Percentiles rank a stretch among this genome's conserved stretches.
Evolutionary conservation across 2,888 invertebrate genomes (phyloP).

Genomic region (Noctua janthe): DNA sequence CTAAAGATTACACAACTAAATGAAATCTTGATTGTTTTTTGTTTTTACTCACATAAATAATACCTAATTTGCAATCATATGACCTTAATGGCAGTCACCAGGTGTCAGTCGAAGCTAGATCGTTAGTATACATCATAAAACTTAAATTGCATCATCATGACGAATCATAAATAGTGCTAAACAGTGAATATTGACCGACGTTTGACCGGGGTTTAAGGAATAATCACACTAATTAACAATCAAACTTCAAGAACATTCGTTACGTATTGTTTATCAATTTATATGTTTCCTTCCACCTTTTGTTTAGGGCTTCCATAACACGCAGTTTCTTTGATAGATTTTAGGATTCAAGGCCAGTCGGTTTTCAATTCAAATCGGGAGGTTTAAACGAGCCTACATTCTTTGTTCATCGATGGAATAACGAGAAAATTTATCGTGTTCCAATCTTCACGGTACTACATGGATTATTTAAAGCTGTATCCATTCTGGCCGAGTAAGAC

Average conservation of each 20-base stretch:
- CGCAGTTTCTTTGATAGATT: constrained; percentile 23
- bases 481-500: neutral
- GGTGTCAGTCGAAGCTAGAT: constrained; percentile 12
- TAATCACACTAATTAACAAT: constrained; percentile 20
- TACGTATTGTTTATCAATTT: constrained; percentile 36
- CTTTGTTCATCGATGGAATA: neutral
- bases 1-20: constrained; percentile 21
- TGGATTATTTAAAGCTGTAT: neutral
- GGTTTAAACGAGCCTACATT: neutral
- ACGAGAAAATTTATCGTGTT: neutral
- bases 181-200: constrained; percentile 19
- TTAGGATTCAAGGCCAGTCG: constrained; percentile 14
- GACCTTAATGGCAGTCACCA: constrained; percentile 25
- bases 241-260: constrained; percentile 23
- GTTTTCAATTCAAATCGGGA: neutral
- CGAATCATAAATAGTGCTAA: constrained; percentile 21
- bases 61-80: constrained; percentile 23
- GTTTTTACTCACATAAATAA: neutral
- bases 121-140: constrained; percentile 7
- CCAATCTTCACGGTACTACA: neutral
- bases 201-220: constrained; percentile 18
- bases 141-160: constrained; percentile 42
- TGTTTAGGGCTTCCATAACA: constrained; percentile 48
- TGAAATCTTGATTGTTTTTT: constrained; percentile 16
- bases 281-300: constrained; percentile 25